Base-by-base conservation (phyloP, 2,113 vertebrate genomes). In the Ammodytes dubius region DNA sequence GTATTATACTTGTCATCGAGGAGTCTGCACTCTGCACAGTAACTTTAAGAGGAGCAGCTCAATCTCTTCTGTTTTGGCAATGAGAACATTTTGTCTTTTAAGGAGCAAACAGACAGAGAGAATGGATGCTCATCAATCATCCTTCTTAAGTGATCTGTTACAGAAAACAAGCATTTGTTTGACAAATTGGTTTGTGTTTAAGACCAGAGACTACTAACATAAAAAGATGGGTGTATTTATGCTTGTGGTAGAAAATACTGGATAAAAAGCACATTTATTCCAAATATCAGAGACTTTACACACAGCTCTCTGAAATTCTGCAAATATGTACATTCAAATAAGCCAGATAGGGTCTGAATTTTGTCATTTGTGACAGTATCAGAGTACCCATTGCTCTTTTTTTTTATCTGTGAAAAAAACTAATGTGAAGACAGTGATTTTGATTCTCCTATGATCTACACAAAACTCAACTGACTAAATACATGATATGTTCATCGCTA, bases 1-100 rank as follows among this genome's bases (percentile, higher is more conserved):
- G 11, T 37, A 60, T 67, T 53, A 60, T 64, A 65, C 19, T 35
- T 70, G 65, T 13, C 8, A 11, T 40, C 19, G 52, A 78, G 57
- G 56, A 58, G 37, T 63, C 49, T 67, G 54, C 19, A 39, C 14
- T 63, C 49, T 67, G 54, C 19, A 39, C 14, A 40, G 17, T 65
- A 27, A 17, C 15, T 67, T 19, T 6, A 6, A 15, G 1, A 57
- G 58, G 15, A 70, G 53, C 66, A 35, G 64, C 52, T 64, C n/a
- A 15, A 2, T 35, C 42, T 42, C 49, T 54, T 6, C 37, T 17
- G 53, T 75, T 59, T 66, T 43, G 53, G 0, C n/a, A 35, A 9
- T 14, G 35, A 7, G 27, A 10, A 10, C 4, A 3, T 19, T 68
- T 61, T 43, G 60, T 27, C 19, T 80, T 58, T 67, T 17, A 7